Conservation (phyloP, 2,888 invertebrate species). For the Iselma pallidipennis region DNA sequence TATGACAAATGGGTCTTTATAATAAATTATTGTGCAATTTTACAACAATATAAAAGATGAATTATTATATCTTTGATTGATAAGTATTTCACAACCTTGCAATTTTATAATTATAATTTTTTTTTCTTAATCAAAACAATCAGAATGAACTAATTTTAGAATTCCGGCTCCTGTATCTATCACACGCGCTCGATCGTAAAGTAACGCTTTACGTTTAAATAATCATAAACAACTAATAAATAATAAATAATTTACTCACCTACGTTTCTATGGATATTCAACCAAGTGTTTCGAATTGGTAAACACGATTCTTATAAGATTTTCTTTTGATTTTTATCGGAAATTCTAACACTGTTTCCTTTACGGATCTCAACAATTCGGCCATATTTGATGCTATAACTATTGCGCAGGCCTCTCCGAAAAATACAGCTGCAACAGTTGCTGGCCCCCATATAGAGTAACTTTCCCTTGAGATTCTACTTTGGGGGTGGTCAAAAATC, state of each 20-base stretch:
- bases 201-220: not conserved
- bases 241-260: not conserved
- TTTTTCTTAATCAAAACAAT: not conserved
- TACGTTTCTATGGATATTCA: not conserved
- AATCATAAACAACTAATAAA: not conserved
- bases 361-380: conserved; percentile 20
- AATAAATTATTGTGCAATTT: no score
- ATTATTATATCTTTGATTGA: no score
- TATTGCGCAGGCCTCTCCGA: conserved; percentile 34
- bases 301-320: not conserved
- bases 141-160: not conserved
- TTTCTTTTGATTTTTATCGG: not conserved
- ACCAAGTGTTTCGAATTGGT: no score
- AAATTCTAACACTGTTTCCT: conserved; percentile 6
- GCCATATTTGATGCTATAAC: conserved; percentile 34
- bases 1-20: no score
- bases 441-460: conserved; percentile 29
- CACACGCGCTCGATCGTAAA: not conserved
- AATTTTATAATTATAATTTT: no score
- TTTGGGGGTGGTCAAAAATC: conserved; percentile 20
- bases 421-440: conserved; percentile 35
- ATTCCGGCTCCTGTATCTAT: not conserved
- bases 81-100: no score
- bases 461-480: conserved; percentile 24
- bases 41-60: no score